A percentile compares a stretch with the other conserved stretches of the same genome.
Conservation (phyloP, 2,888 invertebrate genomes). For the Anthrax anthrax region DNA sequence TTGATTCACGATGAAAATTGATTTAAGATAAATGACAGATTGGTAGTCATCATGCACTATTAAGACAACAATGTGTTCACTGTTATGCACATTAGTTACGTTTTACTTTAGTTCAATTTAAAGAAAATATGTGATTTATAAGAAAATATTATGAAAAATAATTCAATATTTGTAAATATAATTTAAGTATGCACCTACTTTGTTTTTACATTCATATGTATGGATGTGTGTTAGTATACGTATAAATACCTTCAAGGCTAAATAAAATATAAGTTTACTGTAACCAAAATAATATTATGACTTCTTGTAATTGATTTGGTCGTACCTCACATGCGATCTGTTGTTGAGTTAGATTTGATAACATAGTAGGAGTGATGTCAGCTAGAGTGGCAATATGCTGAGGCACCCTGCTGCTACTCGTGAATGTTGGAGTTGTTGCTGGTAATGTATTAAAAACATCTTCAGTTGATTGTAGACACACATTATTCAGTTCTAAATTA, state of each 20-base stretch:
- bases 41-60: background rate
- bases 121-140: background rate
- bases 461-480: background rate
- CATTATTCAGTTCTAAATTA: background rate
- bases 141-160: too few relatives aligned
- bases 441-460: background rate
- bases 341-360: background rate
- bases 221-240: too few relatives aligned
- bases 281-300: constrained; percentile 10
- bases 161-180: too few relatives aligned
- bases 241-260: too few relatives aligned
- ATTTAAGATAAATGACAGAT: background rate
- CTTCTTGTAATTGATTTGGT: constrained; percentile 5
- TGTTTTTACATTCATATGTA: too few relatives aligned
- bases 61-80: background rate
- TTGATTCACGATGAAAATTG: background rate
- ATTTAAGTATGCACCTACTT: too few relatives aligned
- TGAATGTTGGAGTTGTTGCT: background rate
- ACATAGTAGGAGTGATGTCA: background rate
- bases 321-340: too few relatives aligned
- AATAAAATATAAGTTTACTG: background rate
- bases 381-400: background rate
- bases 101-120: background rate
- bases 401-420: background rate
- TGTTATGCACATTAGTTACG: background rate